Evolutionary conservation across 2,797 vertebrate genomes (phyloP), one percentile per base, ranked within the genome.

Genomic region (Pangasius larnaudii): DNA sequence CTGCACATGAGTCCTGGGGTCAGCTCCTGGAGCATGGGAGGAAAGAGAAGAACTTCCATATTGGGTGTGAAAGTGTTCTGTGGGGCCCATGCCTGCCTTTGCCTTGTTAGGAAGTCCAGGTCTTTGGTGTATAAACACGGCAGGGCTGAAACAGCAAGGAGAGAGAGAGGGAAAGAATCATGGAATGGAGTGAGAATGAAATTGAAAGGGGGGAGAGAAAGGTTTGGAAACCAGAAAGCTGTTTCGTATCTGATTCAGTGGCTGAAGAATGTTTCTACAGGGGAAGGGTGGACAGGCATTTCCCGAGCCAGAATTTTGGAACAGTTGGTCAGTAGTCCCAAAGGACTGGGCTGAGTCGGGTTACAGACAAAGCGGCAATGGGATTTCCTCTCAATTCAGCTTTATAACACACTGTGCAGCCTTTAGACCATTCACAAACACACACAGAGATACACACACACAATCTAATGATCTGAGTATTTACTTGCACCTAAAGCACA

Each of bases 41-140:
- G 90, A 91, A 86, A 75, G 61, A 89, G 82, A 89, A 89, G 90
- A 90, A 95, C 94, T 94, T 95, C 95, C 96, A 96, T 96, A 96
- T 96, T 96, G 95, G 96, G 96, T 94, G 95, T 94, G 94, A 95
- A 94, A 90, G 89, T 67, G 8, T 65, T 91, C 92, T 69, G 51
- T n/a, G 88, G 82, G 83, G 84, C 91, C 77, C 14, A 46, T 89
- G 87, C 86, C 90, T 56, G 91, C 92, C 91, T 92, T 96, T 95
- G 93, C 96, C 96, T 96, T 97, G 94, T 96, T 96, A 96, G 96
- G 96, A 95, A 96, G 94, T 95, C 75, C 71, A 85, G 89, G 91
- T 93, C 92, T 93, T 91, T 79, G 87, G 89, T 94, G 91, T 89
- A 93, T 96, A 96, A 96, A 96, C 95, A 96, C 88, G 92, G 85